Evolutionary conservation across 2,888 invertebrate genomes (phyloP).

Genomic region (Augochlorella aurata): DNA sequence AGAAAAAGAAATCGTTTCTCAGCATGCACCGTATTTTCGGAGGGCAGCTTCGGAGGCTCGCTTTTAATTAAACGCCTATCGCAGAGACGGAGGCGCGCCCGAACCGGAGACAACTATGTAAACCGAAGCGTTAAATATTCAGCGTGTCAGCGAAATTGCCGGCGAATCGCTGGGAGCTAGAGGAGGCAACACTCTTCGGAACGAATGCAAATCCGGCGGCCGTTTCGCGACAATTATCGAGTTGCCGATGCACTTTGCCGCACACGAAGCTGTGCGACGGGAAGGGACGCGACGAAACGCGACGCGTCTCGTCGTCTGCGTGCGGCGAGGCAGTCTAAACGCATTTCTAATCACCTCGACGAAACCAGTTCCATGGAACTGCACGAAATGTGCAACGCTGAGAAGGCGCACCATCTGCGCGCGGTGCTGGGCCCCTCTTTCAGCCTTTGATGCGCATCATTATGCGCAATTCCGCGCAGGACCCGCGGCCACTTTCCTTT

Average conservation of each 20-base stretch:
- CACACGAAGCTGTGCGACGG: conserved; percentile 1
- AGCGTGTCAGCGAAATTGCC: conserved; percentile 23
- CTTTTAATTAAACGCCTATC: background rate
- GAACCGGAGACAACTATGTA: background rate
- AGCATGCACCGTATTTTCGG: background rate
- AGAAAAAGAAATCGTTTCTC: background rate
- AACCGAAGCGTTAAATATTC: conserved; percentile 4
- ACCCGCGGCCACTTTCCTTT: conserved; percentile 39
- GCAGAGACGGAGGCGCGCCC: background rate
- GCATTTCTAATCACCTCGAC: conserved; percentile 37
- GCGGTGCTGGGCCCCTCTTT: background rate
- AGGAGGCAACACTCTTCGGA: conserved; percentile 2
- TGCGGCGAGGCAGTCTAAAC: conserved; percentile 13
- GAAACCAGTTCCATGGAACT: conserved; percentile 16
- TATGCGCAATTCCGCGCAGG: conserved; percentile 35
- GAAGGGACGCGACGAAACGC: background rate
- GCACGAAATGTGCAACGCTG: conserved; percentile 37
- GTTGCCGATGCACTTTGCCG: conserved; percentile 24
- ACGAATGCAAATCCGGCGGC: background rate
- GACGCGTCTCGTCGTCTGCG: background rate
- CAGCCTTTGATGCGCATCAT: conserved; percentile 37
- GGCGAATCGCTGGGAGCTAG: background rate
- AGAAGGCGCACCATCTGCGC: conserved; percentile 26
- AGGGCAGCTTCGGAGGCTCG: background rate
- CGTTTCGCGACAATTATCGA: conserved; percentile 39